phyloP scores from a whole-genome alignment of 2,888 invertebrate species.

The Boloria euphrosyne region DNA sequence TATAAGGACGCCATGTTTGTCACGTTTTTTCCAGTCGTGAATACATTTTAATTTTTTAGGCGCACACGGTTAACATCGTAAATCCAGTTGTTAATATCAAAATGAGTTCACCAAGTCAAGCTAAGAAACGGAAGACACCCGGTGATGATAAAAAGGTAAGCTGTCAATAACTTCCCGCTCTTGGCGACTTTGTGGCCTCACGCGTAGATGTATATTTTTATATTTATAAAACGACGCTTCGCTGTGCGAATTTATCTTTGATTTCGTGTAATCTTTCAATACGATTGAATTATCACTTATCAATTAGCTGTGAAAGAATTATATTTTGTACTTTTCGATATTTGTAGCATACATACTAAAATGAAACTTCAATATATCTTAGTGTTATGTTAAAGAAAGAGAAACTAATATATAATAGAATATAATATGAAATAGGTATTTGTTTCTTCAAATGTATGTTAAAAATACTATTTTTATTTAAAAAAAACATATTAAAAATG shows the following conservation, averaged over 20 bases:
- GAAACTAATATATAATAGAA: neutral
- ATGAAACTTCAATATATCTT: too few relatives aligned
- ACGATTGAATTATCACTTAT: neutral
- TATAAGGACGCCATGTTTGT: slow-evolving; percentile 74
- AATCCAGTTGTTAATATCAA: slow-evolving; percentile 36
- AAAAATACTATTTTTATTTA: too few relatives aligned
- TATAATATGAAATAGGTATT: neutral
- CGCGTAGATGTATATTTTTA: slow-evolving; percentile 59
- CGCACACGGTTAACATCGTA: neutral
- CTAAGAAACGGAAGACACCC: slow-evolving; percentile 57
- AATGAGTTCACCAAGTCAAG: slow-evolving; percentile 64
- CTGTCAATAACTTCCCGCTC: slow-evolving; percentile 65
- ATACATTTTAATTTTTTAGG: slow-evolving; percentile 48
- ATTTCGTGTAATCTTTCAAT: neutral
- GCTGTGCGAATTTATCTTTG: slow-evolving; percentile 9
- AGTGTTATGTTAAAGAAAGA: neutral
- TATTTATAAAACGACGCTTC: slow-evolving; percentile 38
- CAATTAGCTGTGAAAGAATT: neutral
- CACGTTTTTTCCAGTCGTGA: slow-evolving; percentile 75
- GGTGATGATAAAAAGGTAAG: slow-evolving; percentile 64
- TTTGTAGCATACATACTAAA: too few relatives aligned
- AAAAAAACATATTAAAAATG: too few relatives aligned
- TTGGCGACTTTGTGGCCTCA: slow-evolving; percentile 55
- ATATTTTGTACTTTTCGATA: too few relatives aligned
- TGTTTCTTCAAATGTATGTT: too few relatives aligned